These are phyloP conservation scores for Mellilla xanthometata DNA, from an alignment of 2,888 invertebrate genomes.

Conservation along the genomic window DNA sequence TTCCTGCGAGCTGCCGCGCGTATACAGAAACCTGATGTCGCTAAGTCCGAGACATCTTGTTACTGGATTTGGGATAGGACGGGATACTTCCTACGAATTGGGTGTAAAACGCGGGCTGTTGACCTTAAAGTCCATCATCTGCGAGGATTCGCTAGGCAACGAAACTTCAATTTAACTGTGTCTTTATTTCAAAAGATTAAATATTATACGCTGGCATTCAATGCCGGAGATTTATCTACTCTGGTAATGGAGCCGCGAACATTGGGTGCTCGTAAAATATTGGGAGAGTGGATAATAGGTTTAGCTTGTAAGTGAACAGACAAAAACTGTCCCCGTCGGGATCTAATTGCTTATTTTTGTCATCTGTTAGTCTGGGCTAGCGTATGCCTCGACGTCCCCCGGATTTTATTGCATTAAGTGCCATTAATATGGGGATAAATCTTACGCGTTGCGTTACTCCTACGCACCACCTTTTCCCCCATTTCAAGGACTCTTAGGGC, in stretches of 20 bases:
- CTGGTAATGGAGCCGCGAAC: background rate
- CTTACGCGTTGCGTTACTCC: slow-evolving; percentile 40
- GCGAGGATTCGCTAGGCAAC: slow-evolving; percentile 1
- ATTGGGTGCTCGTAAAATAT: slow-evolving; percentile 19
- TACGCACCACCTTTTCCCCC: slow-evolving; percentile 51
- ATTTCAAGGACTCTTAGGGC: slow-evolving; percentile 39
- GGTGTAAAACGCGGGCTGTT: slow-evolving; percentile 11
- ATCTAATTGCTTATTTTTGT: slow-evolving; percentile 43
- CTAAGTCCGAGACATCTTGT: slow-evolving; percentile 22
- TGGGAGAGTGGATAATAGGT: slow-evolving; percentile 26
- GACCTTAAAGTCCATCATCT: slow-evolving; percentile 11
- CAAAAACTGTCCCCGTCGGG: slow-evolving; percentile 22
- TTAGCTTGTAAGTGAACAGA: slow-evolving; percentile 24
- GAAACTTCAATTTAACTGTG: background rate
- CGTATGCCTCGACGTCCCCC: slow-evolving; percentile 36
- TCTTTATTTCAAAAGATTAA: background rate
- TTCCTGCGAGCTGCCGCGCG: slow-evolving; percentile 32
- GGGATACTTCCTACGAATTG: slow-evolving; percentile 16
- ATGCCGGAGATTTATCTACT: slow-evolving; percentile 7
- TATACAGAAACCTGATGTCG: slow-evolving; percentile 14
- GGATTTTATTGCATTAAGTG: slow-evolving; percentile 42
- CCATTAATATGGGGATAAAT: slow-evolving; percentile 38
- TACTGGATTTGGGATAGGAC: slow-evolving; percentile 19
- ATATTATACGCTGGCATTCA: background rate
- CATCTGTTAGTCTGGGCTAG: slow-evolving; percentile 38